Percentiles rank a stretch among this genome's conserved stretches.
phyloP scores from a whole-genome alignment of 2,888 invertebrate genomes.

The Strigamia transsilvanica region DNA sequence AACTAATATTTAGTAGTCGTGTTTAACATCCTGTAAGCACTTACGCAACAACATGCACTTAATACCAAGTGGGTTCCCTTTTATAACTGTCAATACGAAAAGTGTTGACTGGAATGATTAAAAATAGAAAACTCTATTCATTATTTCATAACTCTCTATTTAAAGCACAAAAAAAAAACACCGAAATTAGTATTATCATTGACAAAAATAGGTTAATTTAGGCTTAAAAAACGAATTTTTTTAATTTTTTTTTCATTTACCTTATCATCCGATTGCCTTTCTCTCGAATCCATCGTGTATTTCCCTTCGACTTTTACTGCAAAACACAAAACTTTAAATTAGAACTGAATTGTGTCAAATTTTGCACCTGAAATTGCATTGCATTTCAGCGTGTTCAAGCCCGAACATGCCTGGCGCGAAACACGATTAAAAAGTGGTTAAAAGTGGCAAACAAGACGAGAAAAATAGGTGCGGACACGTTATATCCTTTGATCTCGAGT shows the following conservation, averaged over 20 bases:
- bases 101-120: neutral
- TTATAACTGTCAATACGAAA: constrained; percentile 3
- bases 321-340: neutral
- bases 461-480: neutral
- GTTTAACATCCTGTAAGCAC: constrained; percentile 24
- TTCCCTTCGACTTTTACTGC: neutral
- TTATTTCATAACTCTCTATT: too few relatives aligned
- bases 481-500: constrained; percentile 24
- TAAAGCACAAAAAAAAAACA: too few relatives aligned
- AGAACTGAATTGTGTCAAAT: neutral
- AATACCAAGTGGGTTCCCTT: neutral
- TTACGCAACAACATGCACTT: constrained; percentile 16
- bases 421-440: neutral
- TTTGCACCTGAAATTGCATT: neutral
- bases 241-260: neutral
- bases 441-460: neutral
- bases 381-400: neutral
- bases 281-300: neutral
- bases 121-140: neutral
- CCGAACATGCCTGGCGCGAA: neutral
- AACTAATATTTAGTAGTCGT: constrained; percentile 31
- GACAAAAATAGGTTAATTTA: neutral
- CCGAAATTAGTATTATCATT: too few relatives aligned
- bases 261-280: neutral
- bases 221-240: neutral